Conservation (phyloP, 2,888 invertebrate genomes). For the Sicus ferrugineus region DNA sequence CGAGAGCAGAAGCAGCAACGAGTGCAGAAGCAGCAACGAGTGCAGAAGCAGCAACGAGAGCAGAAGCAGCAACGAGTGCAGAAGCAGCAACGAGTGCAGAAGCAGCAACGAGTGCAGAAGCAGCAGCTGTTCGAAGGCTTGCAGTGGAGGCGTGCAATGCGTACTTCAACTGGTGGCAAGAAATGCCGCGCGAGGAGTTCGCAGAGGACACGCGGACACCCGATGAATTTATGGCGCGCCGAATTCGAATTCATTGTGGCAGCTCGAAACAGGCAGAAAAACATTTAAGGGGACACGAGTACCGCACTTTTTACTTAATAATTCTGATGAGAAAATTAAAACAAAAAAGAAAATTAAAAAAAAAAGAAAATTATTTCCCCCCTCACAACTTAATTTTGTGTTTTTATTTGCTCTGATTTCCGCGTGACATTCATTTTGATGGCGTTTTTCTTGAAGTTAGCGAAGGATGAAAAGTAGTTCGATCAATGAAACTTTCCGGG, state of each 20-base stretch:
- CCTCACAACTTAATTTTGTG: conserved; percentile 5
- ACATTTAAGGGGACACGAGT: background rate
- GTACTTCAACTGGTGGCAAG: conserved; percentile 23
- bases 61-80: conserved; percentile 36
- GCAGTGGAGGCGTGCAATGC: conserved; percentile 32
- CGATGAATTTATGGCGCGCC: conserved; percentile 54
- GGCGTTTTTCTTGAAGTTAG: background rate
- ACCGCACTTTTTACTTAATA: no score
- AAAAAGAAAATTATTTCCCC: no score
- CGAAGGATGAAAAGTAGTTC: no score
- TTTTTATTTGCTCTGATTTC: background rate
- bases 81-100: conserved; percentile 51
- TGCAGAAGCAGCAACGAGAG: conserved; percentile 32
- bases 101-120: no score
- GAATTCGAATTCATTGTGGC: conserved; percentile 60
- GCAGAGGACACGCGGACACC: conserved; percentile 15
- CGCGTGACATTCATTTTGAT: background rate
- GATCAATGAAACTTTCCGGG: no score
- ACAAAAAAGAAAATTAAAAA: no score
- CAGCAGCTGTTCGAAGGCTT: conserved; percentile 33
- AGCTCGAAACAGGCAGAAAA: conserved; percentile 25
- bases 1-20: no score
- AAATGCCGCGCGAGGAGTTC: conserved; percentile 14
- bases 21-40: background rate
- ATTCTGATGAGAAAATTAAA: no score